A percentile compares a stretch with the other conserved stretches of the same genome.
Evolutionary conservation across 1,140 invertebrate genomes (phyloP).

Genomic region (Amphibalanus amphitrite): DNA sequence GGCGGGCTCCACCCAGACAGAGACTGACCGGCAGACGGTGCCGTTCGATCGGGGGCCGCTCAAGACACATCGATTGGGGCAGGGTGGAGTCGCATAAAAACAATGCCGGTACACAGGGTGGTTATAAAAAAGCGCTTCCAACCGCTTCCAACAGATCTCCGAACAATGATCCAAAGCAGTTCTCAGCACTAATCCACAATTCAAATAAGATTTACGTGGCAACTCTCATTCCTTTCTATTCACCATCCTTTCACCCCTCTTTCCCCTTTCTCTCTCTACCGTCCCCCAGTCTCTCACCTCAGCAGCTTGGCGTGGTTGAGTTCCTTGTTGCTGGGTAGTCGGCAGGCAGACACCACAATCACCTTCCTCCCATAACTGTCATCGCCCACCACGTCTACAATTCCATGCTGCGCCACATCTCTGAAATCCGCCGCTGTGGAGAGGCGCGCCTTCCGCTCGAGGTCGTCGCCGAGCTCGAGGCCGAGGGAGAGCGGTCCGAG

Average conservation of each 20-base stretch:
- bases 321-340: slow-evolving; percentile 68
- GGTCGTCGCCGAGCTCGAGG: slow-evolving; percentile 26
- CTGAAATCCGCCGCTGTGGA: slow-evolving; percentile 41
- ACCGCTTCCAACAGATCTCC: too few species aligned
- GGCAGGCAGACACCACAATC: slow-evolving; percentile 85
- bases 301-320: slow-evolving; percentile 66
- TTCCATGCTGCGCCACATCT: slow-evolving; percentile 61
- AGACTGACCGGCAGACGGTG: too few species aligned
- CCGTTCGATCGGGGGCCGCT: too few species aligned
- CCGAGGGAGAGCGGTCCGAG: slow-evolving; percentile 28
- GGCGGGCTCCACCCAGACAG: too few species aligned
- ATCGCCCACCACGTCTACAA: slow-evolving; percentile 81
- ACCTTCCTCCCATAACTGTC: slow-evolving; percentile 78
- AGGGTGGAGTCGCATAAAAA: too few species aligned
- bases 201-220: too few species aligned
- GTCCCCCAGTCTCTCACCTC: slow-evolving; percentile 36
- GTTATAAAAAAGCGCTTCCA: too few species aligned
- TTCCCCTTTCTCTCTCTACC: not conserved
- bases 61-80: too few species aligned
- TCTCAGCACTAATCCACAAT: too few species aligned
- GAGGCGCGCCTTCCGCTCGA: slow-evolving; percentile 25
- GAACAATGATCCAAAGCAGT: too few species aligned
- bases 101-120: too few species aligned
- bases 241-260: not conserved
- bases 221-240: slow-evolving; percentile 9